phyloP scores from a whole-genome alignment of 2,113 vertebrate genomes.

The Narcine bancroftii region DNA sequence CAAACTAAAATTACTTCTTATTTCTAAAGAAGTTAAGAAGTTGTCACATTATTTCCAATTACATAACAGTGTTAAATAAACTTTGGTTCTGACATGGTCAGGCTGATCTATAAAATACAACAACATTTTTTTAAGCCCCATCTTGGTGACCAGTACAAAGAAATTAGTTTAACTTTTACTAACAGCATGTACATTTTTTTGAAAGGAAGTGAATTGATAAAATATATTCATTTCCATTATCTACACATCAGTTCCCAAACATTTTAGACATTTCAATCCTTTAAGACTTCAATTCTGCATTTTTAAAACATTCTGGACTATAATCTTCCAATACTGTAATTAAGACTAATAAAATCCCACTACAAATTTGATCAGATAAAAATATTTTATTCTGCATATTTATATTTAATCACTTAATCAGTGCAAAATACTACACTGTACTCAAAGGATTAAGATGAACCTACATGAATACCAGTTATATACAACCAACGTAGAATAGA shows the following conservation, averaged over 20 bases:
- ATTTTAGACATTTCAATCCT: slow-evolving; percentile 6
- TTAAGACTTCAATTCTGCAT: slow-evolving; percentile 14
- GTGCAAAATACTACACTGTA: slow-evolving; percentile 29
- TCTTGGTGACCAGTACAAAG: background rate
- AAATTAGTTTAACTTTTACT: background rate
- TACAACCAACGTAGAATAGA: background rate
- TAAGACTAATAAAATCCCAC: background rate
- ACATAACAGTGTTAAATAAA: background rate
- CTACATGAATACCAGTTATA: background rate
- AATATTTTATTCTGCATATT: background rate
- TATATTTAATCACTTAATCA: background rate
- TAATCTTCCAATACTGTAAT: background rate
- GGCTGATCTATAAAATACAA: background rate
- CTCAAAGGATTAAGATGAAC: slow-evolving; percentile 19
- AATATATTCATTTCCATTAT: background rate
- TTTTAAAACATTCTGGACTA: background rate
- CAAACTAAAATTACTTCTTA: background rate
- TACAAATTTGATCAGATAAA: background rate
- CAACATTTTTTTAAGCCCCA: background rate
- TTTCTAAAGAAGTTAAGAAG: background rate
- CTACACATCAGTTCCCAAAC: background rate
- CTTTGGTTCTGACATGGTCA: background rate
- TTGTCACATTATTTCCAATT: background rate
- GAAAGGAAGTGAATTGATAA: background rate
- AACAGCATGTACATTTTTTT: background rate